Evolutionary conservation across 2,113 vertebrate genomes (phyloP).

Genomic region (Grammomys surdaster): DNA sequence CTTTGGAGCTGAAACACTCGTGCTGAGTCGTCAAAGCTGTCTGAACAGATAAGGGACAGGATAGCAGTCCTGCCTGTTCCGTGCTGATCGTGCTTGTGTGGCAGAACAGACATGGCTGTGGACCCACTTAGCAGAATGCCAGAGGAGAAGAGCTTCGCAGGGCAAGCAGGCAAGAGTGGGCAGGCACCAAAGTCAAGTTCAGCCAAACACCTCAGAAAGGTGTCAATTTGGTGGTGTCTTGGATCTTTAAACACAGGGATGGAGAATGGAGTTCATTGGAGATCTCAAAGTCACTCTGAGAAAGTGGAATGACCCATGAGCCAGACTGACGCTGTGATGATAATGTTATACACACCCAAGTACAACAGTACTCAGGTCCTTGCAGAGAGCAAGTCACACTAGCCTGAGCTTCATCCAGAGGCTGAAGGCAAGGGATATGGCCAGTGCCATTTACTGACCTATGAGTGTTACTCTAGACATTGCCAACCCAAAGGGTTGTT

Average conservation of each 20-base stretch:
- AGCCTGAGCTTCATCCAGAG: constrained; percentile 32
- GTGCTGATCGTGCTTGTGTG: neutral
- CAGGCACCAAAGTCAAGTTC: neutral
- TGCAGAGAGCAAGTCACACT: neutral
- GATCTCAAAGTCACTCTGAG: neutral
- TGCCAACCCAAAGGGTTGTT: constrained; percentile 10
- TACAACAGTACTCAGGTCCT: neutral
- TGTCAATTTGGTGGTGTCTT: neutral
- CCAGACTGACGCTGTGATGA: constrained; percentile 6
- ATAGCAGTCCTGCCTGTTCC: neutral
- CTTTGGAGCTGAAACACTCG: constrained; percentile 17
- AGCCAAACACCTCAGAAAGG: neutral
- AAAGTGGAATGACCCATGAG: neutral
- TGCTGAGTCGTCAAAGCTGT: neutral
- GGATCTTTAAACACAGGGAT: neutral
- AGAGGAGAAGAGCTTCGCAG: neutral
- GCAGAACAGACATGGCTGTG: neutral
- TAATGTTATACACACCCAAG: neutral
- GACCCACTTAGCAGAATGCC: neutral
- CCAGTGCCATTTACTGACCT: neutral
- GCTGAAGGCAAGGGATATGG: neutral
- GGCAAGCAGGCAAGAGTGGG: neutral
- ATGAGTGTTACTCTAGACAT: neutral
- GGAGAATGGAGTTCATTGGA: neutral
- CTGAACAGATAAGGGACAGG: neutral